A percentile compares a stretch with the other conserved stretches of the same genome.
phyloP scores from a whole-genome alignment of 2,113 vertebrate genomes.

The Oncorhynchus tshawytscha region DNA sequence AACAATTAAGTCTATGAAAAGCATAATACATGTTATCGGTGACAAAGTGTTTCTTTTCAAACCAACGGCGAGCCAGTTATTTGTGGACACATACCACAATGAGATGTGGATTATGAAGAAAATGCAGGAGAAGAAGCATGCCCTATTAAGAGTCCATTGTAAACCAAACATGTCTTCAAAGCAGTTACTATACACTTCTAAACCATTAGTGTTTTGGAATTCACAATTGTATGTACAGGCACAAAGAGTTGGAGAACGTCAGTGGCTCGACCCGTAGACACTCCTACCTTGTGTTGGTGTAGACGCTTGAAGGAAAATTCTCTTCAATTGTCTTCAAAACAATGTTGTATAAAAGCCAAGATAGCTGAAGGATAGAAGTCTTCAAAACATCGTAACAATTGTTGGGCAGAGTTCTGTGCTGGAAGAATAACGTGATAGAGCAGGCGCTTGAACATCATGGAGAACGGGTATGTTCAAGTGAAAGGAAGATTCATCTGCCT shows the following conservation, averaged over 20 bases:
- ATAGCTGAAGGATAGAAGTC: neutral
- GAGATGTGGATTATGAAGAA: neutral
- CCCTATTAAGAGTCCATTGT: neutral
- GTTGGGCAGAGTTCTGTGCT: neutral
- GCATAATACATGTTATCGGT: neutral
- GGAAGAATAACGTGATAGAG: neutral
- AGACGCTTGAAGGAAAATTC: neutral
- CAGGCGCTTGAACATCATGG: neutral
- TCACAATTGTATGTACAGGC: too few species aligned
- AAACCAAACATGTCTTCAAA: neutral
- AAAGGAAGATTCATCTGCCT: neutral
- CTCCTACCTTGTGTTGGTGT: neutral
- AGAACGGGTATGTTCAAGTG: neutral
- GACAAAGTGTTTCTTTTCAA: neutral
- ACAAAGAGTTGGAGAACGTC: too few species aligned
- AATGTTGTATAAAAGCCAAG: neutral
- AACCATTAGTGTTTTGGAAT: neutral
- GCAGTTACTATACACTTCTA: neutral
- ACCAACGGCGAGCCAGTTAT: neutral
- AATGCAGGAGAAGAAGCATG: neutral
- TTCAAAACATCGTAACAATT: neutral
- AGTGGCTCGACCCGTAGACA: neutral
- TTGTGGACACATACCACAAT: neutral
- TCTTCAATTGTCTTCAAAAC: neutral
- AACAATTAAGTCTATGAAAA: neutral